Evolutionary conservation across 2,113 vertebrate genomes (phyloP).

Genomic region (Oriolus oriolus): DNA sequence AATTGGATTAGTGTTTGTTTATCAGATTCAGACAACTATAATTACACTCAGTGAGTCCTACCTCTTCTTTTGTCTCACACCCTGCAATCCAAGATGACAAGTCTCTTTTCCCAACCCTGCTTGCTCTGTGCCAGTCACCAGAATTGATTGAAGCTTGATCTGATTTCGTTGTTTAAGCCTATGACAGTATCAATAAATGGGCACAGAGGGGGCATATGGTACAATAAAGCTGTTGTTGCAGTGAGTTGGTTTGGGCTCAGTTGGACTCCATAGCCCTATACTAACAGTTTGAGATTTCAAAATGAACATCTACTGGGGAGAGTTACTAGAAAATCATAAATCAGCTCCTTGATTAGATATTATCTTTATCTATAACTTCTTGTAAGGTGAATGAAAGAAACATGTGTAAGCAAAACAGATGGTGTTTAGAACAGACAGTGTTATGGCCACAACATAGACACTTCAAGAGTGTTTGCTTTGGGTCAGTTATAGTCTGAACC

Average conservation of each 20-base stretch:
- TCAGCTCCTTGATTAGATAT: not conserved
- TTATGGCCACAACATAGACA: not conserved
- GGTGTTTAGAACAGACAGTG: not conserved
- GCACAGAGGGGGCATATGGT: fast-evolving
- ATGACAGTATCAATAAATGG: fast-evolving
- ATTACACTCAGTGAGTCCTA: not conserved
- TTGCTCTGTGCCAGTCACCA: not conserved
- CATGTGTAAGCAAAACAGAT: not conserved
- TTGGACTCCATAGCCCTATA: not conserved
- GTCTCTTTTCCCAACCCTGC: fast-evolving
- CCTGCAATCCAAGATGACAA: not conserved
- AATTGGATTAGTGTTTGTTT: not conserved
- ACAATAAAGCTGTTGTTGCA: not conserved
- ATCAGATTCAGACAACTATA: not conserved
- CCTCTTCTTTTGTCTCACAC: not conserved
- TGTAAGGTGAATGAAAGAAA: not conserved
- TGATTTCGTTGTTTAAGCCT: not conserved
- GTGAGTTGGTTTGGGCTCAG: not conserved
- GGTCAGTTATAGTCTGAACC: not conserved
- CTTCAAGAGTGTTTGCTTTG: not conserved
- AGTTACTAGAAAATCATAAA: not conserved
- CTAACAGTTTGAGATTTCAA: not conserved
- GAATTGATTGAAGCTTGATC: not conserved
- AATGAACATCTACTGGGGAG: fast-evolving
- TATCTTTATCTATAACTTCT: not conserved